phyloP scores from a whole-genome alignment of 2,888 invertebrate species.

The Syrphus vitripennis region DNA sequence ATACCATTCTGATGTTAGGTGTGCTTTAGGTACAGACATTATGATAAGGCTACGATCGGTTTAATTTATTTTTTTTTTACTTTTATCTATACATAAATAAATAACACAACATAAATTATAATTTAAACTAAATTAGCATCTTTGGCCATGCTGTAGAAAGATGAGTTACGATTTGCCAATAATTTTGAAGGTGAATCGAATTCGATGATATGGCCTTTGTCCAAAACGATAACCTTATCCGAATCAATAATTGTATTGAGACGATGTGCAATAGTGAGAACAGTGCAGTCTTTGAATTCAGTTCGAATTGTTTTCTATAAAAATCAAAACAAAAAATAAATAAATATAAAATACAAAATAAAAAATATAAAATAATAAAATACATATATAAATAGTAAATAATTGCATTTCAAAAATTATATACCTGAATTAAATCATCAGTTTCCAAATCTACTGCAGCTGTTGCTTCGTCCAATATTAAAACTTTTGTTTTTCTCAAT shows the following conservation, averaged over 20 bases:
- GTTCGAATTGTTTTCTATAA: slow-evolving; percentile 91
- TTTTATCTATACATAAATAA: no score
- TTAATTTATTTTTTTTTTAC: no score
- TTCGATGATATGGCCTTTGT: slow-evolving; percentile 90
- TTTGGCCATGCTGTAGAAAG: slow-evolving; percentile 92
- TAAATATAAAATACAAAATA: no score
- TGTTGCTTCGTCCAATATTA: slow-evolving; percentile 94
- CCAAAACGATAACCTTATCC: slow-evolving; percentile 89
- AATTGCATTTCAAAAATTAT: not conserved
- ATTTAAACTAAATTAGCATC: slow-evolving; percentile 84
- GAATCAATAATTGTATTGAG: slow-evolving; percentile 96
- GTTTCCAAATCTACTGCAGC: slow-evolving; percentile 96
- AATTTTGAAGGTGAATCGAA: slow-evolving; percentile 89
- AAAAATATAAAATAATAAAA: no score
- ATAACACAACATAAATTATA: no score
- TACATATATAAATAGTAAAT: not conserved
- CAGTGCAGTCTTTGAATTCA: slow-evolving; percentile 93
- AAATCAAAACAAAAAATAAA: slow-evolving; percentile 73
- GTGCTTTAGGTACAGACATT: no score
- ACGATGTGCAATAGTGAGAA: slow-evolving; percentile 95
- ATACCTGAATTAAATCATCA: slow-evolving; percentile 91
- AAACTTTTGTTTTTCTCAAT: slow-evolving; percentile 91
- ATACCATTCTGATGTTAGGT: no score
- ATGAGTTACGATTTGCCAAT: slow-evolving; percentile 85
- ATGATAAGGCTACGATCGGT: no score